Evolutionary conservation across 1,140 invertebrate genomes (phyloP).

Genomic region (Cylas formicarius): DNA sequence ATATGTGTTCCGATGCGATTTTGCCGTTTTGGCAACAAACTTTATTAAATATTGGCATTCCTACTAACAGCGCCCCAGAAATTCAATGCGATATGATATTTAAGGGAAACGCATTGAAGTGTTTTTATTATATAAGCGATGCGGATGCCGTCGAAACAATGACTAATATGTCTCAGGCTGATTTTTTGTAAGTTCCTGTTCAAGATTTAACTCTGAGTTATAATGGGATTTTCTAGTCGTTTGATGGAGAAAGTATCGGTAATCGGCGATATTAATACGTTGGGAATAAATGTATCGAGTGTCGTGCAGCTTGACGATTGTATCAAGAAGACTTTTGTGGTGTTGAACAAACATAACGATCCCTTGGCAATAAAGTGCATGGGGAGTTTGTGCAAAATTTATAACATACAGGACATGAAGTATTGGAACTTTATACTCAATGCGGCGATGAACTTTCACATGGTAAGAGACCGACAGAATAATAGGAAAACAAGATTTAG

Average conservation of each 20-base stretch:
- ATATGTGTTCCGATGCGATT: constrained; percentile 9
- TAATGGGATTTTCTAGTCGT: constrained; percentile 23
- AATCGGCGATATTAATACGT: constrained; percentile 25
- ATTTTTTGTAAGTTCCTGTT: constrained; percentile 27
- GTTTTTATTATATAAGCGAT: constrained; percentile 29
- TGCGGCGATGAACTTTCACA: constrained; percentile 17
- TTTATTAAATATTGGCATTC: no score
- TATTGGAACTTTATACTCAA: constrained; percentile 32
- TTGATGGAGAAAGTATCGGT: constrained; percentile 29
- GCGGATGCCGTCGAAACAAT: constrained; percentile 19
- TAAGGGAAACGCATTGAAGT: constrained; percentile 30
- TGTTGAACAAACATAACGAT: constrained; percentile 20
- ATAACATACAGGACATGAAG: constrained; percentile 24
- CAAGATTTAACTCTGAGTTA: background rate
- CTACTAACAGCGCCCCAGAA: constrained; percentile 9
- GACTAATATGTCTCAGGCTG: constrained; percentile 19
- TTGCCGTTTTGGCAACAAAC: no score
- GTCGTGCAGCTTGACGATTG: constrained; percentile 23
- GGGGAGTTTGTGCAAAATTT: constrained; percentile 29
- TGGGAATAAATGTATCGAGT: constrained; percentile 23
- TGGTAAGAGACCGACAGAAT: no score
- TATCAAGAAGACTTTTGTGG: constrained; percentile 28
- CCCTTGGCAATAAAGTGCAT: constrained; percentile 26
- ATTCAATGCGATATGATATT: constrained; percentile 16
- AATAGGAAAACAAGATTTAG: no score